Evolutionary conservation across 2,888 invertebrate species (phyloP), one percentile per base, ranked within the genome.

Genomic region (Tenthredo amoena): DNA sequence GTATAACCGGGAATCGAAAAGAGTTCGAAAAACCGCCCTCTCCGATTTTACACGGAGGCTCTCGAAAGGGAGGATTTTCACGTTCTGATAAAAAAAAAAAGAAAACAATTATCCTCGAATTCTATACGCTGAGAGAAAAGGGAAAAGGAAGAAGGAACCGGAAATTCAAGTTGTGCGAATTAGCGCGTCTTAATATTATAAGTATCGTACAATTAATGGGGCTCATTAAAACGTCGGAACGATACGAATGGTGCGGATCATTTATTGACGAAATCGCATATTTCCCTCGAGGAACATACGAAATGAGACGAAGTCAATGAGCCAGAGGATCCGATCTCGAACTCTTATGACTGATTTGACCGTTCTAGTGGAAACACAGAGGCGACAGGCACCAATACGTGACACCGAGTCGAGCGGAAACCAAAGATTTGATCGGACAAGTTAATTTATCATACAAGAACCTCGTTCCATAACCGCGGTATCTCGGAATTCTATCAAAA

Each of bases 291-390:
- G 77, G 15, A 31, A 77, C 34, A 50, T 81, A 50, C 7, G 31
- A 71, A 68, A 83, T 83, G 18, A 71, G 50, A 83, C 71, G 50
- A 31, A 71, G 83, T 34, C 68, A 71, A 68, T 83, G 43, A 68
- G n/a, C n/a, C 68, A 31, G 68, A 12, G 34, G 15, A 83, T 68
- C 83, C 34, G 31, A 83, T 83, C 47, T 68, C 31, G n/a, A 71
- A 68, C 68, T 83, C n/a, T 83, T 71, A 83, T 83, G 83, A 83
- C 43, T 83, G 83, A 83, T 83, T 83, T 83, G 71, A 2, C 18
- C 83, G 5, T 65, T 83, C 83, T 83, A 31, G 26, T 47, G 71
- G 43, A 83, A 83, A 83, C 31, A 50, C 31, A 71, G 47, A 83
- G n/a, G 31, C 71, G 83, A 83, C 83, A 83, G 83, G 26, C 40